Conservation (phyloP, 2,113 vertebrate species). For the Rissa tridactyla region DNA sequence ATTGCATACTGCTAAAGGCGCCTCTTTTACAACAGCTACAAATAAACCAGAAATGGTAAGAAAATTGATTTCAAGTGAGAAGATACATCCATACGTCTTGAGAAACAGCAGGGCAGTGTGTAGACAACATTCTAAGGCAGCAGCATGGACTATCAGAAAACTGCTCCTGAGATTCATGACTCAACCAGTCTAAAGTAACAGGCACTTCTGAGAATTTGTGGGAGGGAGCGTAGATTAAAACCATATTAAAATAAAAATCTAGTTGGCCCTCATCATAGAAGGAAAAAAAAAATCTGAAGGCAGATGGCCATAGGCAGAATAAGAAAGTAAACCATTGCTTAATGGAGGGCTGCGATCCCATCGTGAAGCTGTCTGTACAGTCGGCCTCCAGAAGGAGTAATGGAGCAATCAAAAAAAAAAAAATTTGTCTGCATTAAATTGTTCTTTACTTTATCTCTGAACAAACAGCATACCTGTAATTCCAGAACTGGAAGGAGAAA, state of each 20-base stretch:
- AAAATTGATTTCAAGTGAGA: background rate
- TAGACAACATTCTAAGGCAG: background rate
- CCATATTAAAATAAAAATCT: background rate
- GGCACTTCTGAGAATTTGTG: background rate
- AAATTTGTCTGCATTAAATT: background rate
- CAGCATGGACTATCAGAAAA: background rate
- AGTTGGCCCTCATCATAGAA: background rate
- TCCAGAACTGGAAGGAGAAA: constrained; percentile 9
- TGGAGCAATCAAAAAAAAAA: background rate
- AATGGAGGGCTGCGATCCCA: background rate
- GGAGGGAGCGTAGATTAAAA: background rate
- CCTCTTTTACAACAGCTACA: background rate
- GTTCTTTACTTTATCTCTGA: constrained; percentile 29
- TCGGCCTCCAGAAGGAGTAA: background rate
- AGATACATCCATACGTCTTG: background rate
- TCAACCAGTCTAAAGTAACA: background rate
- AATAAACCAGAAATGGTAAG: background rate
- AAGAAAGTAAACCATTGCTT: background rate
- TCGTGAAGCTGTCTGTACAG: background rate
- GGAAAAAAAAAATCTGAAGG: background rate
- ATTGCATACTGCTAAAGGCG: background rate
- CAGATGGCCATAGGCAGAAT: background rate
- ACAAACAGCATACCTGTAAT: background rate
- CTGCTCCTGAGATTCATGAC: background rate
- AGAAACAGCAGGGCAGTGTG: background rate